phyloP scores from a whole-genome alignment of 2,888 invertebrate species.

The Dromius quadrimaculatus region DNA sequence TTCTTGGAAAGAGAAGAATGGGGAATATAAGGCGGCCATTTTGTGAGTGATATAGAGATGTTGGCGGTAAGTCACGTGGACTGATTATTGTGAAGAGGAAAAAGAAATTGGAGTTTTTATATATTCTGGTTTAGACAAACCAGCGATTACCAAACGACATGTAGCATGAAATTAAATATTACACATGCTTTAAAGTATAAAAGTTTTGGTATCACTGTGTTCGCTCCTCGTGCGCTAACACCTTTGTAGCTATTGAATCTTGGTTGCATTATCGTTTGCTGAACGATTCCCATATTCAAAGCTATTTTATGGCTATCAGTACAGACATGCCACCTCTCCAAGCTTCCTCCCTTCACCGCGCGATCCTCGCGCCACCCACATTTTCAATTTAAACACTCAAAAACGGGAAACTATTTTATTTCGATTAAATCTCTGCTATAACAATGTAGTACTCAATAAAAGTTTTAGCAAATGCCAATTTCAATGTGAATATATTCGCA shows the following conservation, averaged over 20 bases:
- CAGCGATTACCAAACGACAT: not conserved
- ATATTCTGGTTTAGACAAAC: too few species aligned
- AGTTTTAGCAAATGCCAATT: conserved; percentile 27
- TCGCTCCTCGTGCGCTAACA: conserved; percentile 29
- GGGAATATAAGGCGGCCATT: conserved; percentile 3
- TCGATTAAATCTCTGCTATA: conserved; percentile 25
- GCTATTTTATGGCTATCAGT: conserved; percentile 45
- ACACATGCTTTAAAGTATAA: not conserved
- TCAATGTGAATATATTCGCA: conserved; percentile 22
- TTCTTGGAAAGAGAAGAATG: conserved; percentile 37
- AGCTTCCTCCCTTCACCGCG: not conserved
- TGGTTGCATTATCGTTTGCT: conserved; percentile 45
- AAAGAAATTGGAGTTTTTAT: too few species aligned
- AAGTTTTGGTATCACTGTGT: conserved; percentile 20
- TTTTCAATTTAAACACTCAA: conserved; percentile 36
- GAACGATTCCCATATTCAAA: conserved; percentile 50
- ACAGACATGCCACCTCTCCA: conserved; percentile 27
- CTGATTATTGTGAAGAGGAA: conserved; percentile 6
- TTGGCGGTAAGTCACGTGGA: conserved; percentile 22
- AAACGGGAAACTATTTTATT: conserved; percentile 35
- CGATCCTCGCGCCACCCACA: not conserved
- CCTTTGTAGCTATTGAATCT: conserved; percentile 37
- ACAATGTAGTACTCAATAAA: conserved; percentile 34
- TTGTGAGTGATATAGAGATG: conserved; percentile 35
- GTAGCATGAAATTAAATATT: not conserved